Evolutionary conservation across 2,888 invertebrate species (phyloP).

Genomic region (Acrocyrtus sp.): DNA sequence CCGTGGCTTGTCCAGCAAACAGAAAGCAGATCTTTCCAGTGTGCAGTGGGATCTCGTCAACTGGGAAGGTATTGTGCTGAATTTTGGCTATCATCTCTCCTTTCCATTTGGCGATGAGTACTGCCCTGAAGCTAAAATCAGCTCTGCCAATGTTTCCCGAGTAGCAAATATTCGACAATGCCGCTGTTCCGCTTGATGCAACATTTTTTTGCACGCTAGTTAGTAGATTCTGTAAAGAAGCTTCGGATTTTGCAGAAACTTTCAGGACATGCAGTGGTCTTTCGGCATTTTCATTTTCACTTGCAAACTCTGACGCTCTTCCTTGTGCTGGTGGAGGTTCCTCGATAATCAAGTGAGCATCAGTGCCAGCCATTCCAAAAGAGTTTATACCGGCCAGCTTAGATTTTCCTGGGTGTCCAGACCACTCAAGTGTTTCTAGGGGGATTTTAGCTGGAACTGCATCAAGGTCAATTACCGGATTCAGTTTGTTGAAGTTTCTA

Average conservation of each 20-base stretch:
- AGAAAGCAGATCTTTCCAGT: conserved; percentile 31
- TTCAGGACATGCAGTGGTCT: conserved; percentile 12
- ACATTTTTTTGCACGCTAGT: not conserved
- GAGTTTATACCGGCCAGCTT: conserved; percentile 2
- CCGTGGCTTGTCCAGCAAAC: conserved; percentile 48
- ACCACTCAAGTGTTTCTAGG: not conserved
- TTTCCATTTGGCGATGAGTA: conserved; percentile 13
- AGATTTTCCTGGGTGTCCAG: not conserved
- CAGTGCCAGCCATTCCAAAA: conserved; percentile 15
- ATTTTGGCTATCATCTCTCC: too few relatives aligned
- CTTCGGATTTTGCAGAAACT: conserved; percentile 12
- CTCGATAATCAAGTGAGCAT: conserved; percentile 19
- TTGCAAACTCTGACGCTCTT: too few relatives aligned
- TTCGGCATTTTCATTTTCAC: not conserved
- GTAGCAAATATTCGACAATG: conserved; percentile 12
- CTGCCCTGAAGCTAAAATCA: conserved; percentile 23
- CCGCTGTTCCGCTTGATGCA: not conserved
- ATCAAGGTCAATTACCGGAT: conserved; percentile 32
- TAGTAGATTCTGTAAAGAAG: not conserved
- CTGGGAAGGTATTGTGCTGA: not conserved
- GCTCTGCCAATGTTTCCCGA: conserved; percentile 32
- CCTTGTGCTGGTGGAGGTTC: conserved; percentile 37
- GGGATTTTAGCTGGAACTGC: conserved; percentile 29
- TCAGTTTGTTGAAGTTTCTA: conserved; percentile 23
- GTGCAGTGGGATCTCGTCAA: conserved; percentile 1